These are phyloP conservation scores for Tortrix viridana DNA, from an alignment of 2,888 invertebrate genomes.

Conservation along the genomic window DNA sequence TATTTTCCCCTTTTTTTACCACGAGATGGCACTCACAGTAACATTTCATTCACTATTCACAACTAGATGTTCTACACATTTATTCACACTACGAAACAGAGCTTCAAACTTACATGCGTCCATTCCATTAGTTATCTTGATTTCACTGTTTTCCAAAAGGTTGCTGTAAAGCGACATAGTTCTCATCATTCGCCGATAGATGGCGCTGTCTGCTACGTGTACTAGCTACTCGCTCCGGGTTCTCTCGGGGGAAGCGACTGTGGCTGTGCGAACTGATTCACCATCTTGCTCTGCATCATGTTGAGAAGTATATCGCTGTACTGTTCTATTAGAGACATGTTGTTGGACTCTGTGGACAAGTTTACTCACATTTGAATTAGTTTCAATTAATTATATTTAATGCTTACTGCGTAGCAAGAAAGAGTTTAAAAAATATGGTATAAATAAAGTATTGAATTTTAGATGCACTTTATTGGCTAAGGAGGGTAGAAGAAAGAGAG, in stretches of 20 bases:
- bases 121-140: conserved; percentile 20
- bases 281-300: conserved; percentile 80
- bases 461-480: too few relatives aligned
- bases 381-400: too few relatives aligned
- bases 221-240: conserved; percentile 70
- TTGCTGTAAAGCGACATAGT: conserved; percentile 27
- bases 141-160: conserved; percentile 37
- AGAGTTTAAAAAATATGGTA: too few relatives aligned
- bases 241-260: conserved; percentile 71
- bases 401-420: too few relatives aligned
- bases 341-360: conserved; percentile 60
- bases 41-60: neutral
- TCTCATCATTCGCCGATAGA: conserved; percentile 33
- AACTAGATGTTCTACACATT: neutral
- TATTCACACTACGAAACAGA: neutral
- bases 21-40: neutral
- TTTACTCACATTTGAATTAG: neutral
- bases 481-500: too few relatives aligned
- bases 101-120: neutral
- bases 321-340: conserved; percentile 85
- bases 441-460: too few relatives aligned
- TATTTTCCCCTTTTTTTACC: neutral
- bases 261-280: conserved; percentile 70
- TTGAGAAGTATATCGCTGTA: conserved; percentile 86
- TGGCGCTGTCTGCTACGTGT: conserved; percentile 37